A percentile compares a stretch with the other conserved stretches of the same genome.
phyloP scores from a whole-genome alignment of 1,140 invertebrate species.

The Aphelinus certus region DNA sequence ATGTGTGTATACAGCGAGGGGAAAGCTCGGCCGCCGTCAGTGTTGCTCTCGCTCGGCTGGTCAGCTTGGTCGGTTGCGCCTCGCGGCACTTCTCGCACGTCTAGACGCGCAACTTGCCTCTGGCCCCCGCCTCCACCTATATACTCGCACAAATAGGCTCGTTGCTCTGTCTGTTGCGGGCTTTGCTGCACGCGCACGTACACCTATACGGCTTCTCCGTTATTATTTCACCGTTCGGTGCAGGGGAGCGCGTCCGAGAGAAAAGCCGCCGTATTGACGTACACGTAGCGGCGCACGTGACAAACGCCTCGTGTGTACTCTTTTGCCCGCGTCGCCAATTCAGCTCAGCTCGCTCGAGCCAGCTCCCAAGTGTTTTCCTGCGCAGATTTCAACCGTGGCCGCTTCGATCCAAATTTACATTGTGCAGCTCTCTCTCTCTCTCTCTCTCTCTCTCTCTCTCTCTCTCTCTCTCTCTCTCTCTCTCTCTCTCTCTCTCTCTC shows the following conservation, averaged over 20 bases:
- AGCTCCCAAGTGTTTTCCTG: slow-evolving; percentile 14
- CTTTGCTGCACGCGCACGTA: too few relatives aligned
- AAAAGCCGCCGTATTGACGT: slow-evolving; percentile 47
- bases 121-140: too few relatives aligned
- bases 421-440: background rate
- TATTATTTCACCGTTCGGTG: slow-evolving; percentile 56
- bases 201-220: slow-evolving; percentile 33
- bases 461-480: slow-evolving; percentile 15
- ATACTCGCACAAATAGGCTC: too few relatives aligned
- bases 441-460: slow-evolving; percentile 22
- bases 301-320: slow-evolving; percentile 46
- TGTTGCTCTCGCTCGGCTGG: too few relatives aligned
- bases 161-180: too few relatives aligned
- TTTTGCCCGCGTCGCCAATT: background rate
- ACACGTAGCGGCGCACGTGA: slow-evolving; percentile 53
- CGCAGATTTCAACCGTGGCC: slow-evolving; percentile 7
- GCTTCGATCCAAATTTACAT: slow-evolving; percentile 11
- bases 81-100: background rate
- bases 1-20: too few relatives aligned
- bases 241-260: slow-evolving; percentile 3
- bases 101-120: background rate
- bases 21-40: too few relatives aligned
- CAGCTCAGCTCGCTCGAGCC: background rate
- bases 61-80: too few relatives aligned
- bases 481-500: background rate